Conservation (phyloP, 2,113 vertebrate genomes). For the Tauraco erythrolophus region DNA sequence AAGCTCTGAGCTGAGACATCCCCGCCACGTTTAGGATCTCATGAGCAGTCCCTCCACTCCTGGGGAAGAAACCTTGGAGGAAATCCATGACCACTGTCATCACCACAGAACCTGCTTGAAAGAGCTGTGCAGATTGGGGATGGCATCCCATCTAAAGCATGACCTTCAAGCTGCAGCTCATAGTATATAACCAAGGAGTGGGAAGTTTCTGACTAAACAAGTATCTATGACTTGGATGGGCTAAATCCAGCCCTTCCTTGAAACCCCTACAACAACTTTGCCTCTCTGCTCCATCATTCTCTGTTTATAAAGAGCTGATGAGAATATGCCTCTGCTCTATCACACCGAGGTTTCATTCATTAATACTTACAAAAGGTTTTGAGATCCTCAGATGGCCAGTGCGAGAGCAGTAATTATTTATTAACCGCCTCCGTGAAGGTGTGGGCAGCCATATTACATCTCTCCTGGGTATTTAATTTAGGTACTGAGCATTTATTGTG, state of each 20-base stretch:
- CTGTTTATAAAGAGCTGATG: constrained; percentile 21
- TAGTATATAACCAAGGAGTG: accelerated
- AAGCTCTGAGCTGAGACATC: background rate
- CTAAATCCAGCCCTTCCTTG: background rate
- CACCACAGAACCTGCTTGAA: background rate
- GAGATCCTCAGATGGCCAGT: constrained; percentile 62
- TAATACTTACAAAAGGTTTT: constrained; percentile 54
- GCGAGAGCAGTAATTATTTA: constrained; percentile 60
- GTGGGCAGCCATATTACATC: constrained; percentile 44
- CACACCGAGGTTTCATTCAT: background rate
- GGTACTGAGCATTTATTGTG: constrained; percentile 52
- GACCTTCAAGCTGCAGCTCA: background rate
- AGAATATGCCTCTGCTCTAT: background rate
- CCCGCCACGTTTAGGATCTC: accelerated
- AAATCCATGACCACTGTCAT: accelerated
- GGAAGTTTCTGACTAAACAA: background rate
- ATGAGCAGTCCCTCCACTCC: accelerated
- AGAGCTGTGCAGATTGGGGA: background rate
- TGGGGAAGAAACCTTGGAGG: background rate
- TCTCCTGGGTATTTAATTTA: constrained; percentile 64
- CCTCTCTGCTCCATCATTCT: background rate
- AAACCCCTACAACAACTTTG: background rate
- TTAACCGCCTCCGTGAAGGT: constrained; percentile 53
- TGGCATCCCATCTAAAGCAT: background rate
- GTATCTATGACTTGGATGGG: background rate